Percentiles rank a stretch among this genome's conserved stretches.
These are phyloP conservation scores for Neria commutata DNA, from an alignment of 2,888 invertebrate species.

Conservation along the genomic window DNA sequence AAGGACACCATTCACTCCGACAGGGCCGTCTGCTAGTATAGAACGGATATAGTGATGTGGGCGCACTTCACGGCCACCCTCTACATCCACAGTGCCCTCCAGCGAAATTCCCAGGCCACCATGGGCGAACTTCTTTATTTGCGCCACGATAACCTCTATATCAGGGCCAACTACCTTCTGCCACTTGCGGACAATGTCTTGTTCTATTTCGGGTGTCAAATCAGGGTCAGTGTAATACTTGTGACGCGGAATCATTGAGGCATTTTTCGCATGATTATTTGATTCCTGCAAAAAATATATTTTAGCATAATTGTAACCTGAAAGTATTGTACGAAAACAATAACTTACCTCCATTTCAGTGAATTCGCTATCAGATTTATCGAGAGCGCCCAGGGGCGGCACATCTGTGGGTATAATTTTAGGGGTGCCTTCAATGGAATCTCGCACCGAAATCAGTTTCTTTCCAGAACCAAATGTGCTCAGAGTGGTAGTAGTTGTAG, in stretches of 20 bases:
- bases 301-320: not conserved
- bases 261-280: constrained; percentile 56
- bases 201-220: constrained; percentile 75
- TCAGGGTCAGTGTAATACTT: constrained; percentile 61
- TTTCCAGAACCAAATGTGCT: constrained; percentile 56
- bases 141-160: constrained; percentile 79
- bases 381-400: constrained; percentile 30
- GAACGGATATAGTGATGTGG: constrained; percentile 99
- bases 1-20: constrained; percentile 87
- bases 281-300: constrained; percentile 31
- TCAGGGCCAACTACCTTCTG: constrained; percentile 80
- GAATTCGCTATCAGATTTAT: constrained; percentile 36
- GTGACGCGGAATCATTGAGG: constrained; percentile 49
- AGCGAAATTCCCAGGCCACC: constrained; percentile 96
- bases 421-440: constrained; percentile 53
- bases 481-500: constrained; percentile 37
- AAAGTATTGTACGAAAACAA: not conserved
- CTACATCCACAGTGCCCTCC: constrained; percentile 98
- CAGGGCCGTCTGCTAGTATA: constrained; percentile 96
- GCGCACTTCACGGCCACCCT: constrained; percentile 94
- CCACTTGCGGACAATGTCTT: constrained; percentile 82
- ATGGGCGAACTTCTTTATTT: constrained; percentile 82
- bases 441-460: constrained; percentile 55
- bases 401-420: constrained; percentile 56
- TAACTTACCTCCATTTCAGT: constrained; percentile 44